Base-by-base conservation (phyloP, 1,140 invertebrate species). In the Cotesia typhae region DNA sequence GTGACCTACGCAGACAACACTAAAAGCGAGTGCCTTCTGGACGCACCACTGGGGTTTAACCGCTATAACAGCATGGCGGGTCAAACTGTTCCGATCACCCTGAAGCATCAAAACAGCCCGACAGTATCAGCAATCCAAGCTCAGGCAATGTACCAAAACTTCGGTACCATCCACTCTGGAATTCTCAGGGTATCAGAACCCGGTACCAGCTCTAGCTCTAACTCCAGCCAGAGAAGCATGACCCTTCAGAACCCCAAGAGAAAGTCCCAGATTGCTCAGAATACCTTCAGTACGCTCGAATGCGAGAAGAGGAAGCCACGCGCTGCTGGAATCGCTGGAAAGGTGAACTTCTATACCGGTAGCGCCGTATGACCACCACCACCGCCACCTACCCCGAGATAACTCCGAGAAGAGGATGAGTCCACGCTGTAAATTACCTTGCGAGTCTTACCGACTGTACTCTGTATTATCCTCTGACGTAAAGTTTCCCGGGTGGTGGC, bases 331-430 rank as follows among this genome's bases (percentile, higher is more conserved):
- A n/a, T 83, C 20, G 71, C 79, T 9, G 79, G 76, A 35, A 86
- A 86, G 66, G 69, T 78, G 51, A 77, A 80, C 12, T 86, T 86
- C 41, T 86, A 85, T 20, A 79, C 82, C 1, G 85, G 85, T 6
- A 87, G 85, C 68, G 86, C 86, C 6, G 86, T 87, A 87, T 87
- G 86, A 87, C 84, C 84, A 77, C 84, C 85, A 81, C 79, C 83
- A 9, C 82, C 83, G 36, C 79, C 82, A 72, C 80, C 83, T 66
- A 78, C 79, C 7, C 83, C 83, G 0, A 85, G 82, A 78, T 87
- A 87, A 85, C 80, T 86, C 75, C 75, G 71, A 60, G 74, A 73
- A 38, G 79, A 83, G 77, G 79, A 84, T 52, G 84, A 85, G 76
- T 83, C 81, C 41, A 77, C 78, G 20, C 75, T 87, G 14, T 84